phyloP scores from a whole-genome alignment of 1,140 invertebrate species.

The Parasteatoda tepidariorum region DNA sequence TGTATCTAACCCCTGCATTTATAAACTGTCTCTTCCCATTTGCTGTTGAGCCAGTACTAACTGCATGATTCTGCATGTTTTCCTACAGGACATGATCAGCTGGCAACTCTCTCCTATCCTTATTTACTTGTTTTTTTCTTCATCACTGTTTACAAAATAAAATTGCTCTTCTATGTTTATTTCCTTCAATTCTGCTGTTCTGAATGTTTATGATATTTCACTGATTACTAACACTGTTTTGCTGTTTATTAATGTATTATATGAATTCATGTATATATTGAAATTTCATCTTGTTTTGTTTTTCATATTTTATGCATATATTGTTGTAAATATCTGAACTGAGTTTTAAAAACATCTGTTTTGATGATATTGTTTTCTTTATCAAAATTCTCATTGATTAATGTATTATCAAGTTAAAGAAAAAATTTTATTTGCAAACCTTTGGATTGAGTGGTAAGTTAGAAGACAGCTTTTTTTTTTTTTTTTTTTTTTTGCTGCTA shows the following conservation, averaged over 20 bases:
- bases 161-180: slow-evolving; percentile 44
- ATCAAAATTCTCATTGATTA: background rate
- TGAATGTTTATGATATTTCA: slow-evolving; percentile 8
- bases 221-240: too few species aligned
- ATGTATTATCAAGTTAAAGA: slow-evolving; percentile 8
- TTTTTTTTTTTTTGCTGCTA: background rate
- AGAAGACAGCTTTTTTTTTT: background rate
- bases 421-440: slow-evolving; percentile 38
- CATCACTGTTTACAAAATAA: slow-evolving; percentile 14
- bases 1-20: slow-evolving; percentile 17
- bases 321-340: too few species aligned
- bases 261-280: too few species aligned
- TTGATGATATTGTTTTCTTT: background rate
- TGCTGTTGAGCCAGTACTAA: slow-evolving; percentile 48
- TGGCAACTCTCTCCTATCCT: slow-evolving; percentile 57
- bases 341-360: too few species aligned
- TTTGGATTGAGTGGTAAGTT: slow-evolving; percentile 24
- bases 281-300: too few species aligned
- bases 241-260: too few species aligned
- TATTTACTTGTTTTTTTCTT: slow-evolving; percentile 48
- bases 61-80: slow-evolving; percentile 44
- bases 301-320: too few species aligned
- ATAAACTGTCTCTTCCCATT: background rate
- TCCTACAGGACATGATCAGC: slow-evolving; percentile 37
- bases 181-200: slow-evolving; percentile 19